Evolutionary conservation across 2,888 invertebrate species (phyloP).

Genomic region (Holacanthella duospinosa): DNA sequence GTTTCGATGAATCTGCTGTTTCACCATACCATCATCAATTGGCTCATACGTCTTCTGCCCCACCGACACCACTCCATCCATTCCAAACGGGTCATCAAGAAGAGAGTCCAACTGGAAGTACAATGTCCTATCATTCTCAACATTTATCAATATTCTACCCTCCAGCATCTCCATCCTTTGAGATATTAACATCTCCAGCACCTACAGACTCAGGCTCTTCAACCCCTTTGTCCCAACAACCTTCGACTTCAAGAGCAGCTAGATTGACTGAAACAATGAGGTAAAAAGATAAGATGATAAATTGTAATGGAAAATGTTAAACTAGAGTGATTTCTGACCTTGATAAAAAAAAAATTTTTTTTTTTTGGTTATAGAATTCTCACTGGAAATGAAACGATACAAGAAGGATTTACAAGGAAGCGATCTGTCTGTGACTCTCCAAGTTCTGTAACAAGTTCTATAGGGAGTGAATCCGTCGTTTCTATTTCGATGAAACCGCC

Average conservation of each 20-base stretch:
- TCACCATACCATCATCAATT: slow-evolving; percentile 30
- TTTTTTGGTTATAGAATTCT: not conserved
- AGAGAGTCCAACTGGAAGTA: not conserved
- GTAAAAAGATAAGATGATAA: no score
- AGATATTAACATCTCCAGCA: slow-evolving; percentile 15
- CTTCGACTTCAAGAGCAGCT: not conserved
- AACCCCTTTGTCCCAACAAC: not conserved
- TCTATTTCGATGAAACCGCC: no score
- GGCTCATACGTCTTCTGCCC: slow-evolving; percentile 23
- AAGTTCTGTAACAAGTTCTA: not conserved
- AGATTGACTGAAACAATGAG: not conserved
- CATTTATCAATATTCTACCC: slow-evolving; percentile 41
- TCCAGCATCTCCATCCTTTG: slow-evolving; percentile 41
- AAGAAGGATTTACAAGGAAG: not conserved
- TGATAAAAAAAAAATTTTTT: not conserved
- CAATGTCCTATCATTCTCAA: slow-evolving; percentile 25
- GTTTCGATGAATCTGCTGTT: slow-evolving; percentile 36
- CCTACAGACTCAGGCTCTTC: not conserved
- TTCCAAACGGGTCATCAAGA: not conserved
- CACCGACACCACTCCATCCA: slow-evolving; percentile 23
- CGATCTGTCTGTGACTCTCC: slow-evolving; percentile 3
- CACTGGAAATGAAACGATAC: not conserved
- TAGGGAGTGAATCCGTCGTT: slow-evolving; percentile 13
- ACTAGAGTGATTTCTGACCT: no score
- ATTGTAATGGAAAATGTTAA: no score